Conservation (phyloP, 2,888 invertebrate species). For the Leistus spinibarbis region DNA sequence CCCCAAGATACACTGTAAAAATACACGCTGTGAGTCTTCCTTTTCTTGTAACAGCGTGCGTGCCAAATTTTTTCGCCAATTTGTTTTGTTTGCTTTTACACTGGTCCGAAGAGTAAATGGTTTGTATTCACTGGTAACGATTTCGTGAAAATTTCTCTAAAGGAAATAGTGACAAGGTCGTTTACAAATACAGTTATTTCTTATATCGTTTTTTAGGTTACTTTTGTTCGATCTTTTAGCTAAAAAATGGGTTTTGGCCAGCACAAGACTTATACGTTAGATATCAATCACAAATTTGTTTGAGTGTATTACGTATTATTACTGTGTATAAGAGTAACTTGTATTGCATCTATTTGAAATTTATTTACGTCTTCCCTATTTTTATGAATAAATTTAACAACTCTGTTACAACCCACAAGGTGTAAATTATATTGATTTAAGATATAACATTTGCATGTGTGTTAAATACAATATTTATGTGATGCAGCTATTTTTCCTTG, state of each 20-base stretch:
- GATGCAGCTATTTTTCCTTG: background rate
- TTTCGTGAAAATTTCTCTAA: background rate
- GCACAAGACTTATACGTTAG: too few species aligned
- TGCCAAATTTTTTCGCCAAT: background rate
- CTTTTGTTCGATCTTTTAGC: background rate
- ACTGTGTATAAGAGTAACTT: too few species aligned
- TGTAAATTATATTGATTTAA: background rate
- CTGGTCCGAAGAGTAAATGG: too few species aligned
- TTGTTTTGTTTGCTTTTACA: background rate
- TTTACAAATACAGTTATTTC: background rate
- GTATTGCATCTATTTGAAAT: too few species aligned
- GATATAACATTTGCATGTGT: background rate
- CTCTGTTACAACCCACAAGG: background rate
- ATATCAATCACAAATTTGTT: too few species aligned
- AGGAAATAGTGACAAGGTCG: constrained; percentile 4
- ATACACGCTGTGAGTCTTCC: background rate
- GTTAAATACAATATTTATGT: background rate
- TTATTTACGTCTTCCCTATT: background rate
- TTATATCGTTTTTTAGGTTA: background rate
- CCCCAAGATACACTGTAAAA: constrained; percentile 7
- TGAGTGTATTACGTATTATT: too few species aligned
- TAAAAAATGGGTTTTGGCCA: too few species aligned
- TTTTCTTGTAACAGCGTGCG: background rate
- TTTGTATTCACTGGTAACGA: background rate
- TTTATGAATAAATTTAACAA: background rate